A percentile compares a stretch with the other conserved stretches of the same genome.
Conservation (phyloP, 2,113 vertebrate genomes). For the Siniperca chuatsi region DNA sequence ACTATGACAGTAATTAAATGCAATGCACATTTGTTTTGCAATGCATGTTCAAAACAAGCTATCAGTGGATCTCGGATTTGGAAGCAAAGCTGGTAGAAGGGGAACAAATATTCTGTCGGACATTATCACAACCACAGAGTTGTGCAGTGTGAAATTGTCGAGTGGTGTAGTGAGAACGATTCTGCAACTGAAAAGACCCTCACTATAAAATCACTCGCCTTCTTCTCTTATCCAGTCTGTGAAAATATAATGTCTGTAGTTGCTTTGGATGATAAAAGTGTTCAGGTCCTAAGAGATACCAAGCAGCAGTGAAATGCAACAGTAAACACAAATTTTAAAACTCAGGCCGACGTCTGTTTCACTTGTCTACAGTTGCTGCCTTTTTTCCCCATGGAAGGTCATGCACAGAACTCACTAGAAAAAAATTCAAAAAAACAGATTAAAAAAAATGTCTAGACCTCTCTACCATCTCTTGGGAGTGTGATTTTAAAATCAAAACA, state of each 20-base stretch:
- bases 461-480: not conserved
- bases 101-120: constrained; percentile 49
- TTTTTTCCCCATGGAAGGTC: constrained; percentile 1
- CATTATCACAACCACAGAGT: constrained; percentile 57
- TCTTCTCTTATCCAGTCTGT: constrained; percentile 26
- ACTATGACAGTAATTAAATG: not conserved
- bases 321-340: constrained; percentile 38
- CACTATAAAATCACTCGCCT: constrained; percentile 32
- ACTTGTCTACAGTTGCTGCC: constrained; percentile 4
- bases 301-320: constrained; percentile 48
- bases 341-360: constrained; percentile 2
- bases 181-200: constrained; percentile 45
- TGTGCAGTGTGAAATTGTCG: constrained; percentile 66
- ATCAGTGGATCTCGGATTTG: constrained; percentile 5
- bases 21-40: constrained; percentile 22
- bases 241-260: constrained; percentile 50
- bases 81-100: constrained; percentile 22
- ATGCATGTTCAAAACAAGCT: constrained; percentile 16
- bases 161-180: constrained; percentile 52
- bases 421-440: not conserved
- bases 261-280: constrained; percentile 52
- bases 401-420: not conserved
- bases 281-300: constrained; percentile 46
- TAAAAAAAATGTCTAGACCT: not conserved
- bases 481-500: not conserved